Base-by-base conservation (phyloP, 2,888 invertebrate genomes). In the Megamerina dolium region DNA sequence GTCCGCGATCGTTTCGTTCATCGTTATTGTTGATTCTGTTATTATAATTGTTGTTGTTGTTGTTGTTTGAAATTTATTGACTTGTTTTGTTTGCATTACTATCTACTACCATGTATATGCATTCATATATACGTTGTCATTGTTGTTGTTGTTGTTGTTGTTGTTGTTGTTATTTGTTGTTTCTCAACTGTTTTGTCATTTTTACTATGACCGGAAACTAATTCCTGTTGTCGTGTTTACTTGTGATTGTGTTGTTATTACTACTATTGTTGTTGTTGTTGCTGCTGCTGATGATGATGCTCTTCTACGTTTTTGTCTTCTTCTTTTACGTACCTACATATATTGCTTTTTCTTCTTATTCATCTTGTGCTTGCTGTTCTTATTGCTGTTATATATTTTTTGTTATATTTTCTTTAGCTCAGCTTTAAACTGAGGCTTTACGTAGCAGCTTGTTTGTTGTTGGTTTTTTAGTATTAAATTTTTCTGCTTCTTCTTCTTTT, bases 231-330 rank as follows among this genome's bases (percentile, higher is more conserved):
- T 43, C 31, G 36, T 33, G 14, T 23, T 37, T 43, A 13, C 32
- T 54, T 59, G 59, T 58, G 56, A 60, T 60, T 57, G n/a, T n/a
- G n/a, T n/a, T n/a, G n/a, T n/a, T n/a, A n/a, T n/a, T n/a, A n/a
- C n/a, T n/a, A n/a, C n/a, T n/a, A 59, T 55, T 59, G 56, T 59
- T 58, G 55, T 58, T 56, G 35, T 41, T 34, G 18, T 37, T 13
- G 9, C n/a, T 30, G n/a, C 13, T 38, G 29, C 14, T 32, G 32
- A 13, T 32, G 13, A 12, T 13, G 14, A 16, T 36, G 13, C 26
- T 36, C 3, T 26, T 36, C 5, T 36, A 4, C 13, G 27, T 38
- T 30, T 29, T 13, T n/a, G n/a, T 40, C 30, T 13, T 5, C 16
- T 5, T 16, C 3, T 17, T 8, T 18, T 21, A 32, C 18, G 30